A percentile compares a stretch with the other conserved stretches of the same genome.
These are phyloP conservation scores for Ectemnius continuus DNA, from an alignment of 2,888 invertebrate species.

Conservation along the genomic window DNA sequence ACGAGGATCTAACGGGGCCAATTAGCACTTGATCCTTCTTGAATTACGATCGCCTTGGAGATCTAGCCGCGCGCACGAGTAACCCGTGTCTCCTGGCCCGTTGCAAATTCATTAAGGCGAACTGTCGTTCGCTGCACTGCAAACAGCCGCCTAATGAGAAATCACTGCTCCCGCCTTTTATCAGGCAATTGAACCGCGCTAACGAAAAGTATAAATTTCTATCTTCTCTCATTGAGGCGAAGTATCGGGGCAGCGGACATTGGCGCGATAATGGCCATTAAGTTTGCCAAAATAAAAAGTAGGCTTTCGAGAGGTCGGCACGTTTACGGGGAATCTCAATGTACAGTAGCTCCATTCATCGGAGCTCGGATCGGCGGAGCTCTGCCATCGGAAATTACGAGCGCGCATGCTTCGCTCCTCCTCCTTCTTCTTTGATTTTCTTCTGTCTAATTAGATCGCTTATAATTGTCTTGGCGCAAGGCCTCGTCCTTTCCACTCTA, in stretches of 20 bases:
- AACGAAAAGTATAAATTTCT: too few species aligned
- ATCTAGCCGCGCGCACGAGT: constrained; percentile 25
- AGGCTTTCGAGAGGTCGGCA: constrained; percentile 28
- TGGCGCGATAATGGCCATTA: too few species aligned
- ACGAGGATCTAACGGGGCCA: constrained; percentile 65
- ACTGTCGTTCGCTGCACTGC: constrained; percentile 17
- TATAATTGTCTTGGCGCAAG: neutral
- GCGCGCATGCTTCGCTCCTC: constrained; percentile 34
- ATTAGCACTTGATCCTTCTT: constrained; percentile 71
- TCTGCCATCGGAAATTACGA: constrained; percentile 23
- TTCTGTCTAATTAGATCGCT: constrained; percentile 27
- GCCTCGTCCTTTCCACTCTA: too few species aligned
- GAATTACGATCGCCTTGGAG: constrained; percentile 67
- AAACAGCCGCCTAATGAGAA: too few species aligned
- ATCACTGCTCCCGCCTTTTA: too few species aligned
- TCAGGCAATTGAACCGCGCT: too few species aligned
- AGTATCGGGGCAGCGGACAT: too few species aligned
- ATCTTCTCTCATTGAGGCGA: too few species aligned
- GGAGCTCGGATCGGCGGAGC: constrained; percentile 55
- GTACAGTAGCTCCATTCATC: constrained; percentile 68
- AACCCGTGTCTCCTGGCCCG: constrained; percentile 13
- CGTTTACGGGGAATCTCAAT: constrained; percentile 45
- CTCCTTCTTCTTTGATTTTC: constrained; percentile 43
- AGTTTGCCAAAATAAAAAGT: constrained; percentile 24
- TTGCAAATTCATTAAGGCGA: constrained; percentile 35